Base-by-base conservation (phyloP, 2,797 vertebrate genomes). In the Iguana delicatissima region DNA sequence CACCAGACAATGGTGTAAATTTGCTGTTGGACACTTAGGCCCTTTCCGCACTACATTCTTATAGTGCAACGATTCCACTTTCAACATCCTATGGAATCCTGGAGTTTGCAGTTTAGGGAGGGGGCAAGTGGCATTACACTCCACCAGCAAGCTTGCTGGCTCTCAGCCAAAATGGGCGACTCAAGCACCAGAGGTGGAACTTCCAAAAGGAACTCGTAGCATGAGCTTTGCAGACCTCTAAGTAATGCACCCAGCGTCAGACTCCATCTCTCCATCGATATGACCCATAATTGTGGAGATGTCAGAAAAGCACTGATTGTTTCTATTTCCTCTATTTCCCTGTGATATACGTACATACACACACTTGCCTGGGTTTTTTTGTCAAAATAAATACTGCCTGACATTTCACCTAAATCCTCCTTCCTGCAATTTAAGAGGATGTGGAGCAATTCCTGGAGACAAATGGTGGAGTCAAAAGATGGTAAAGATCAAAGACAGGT, bases 401-500 rank as follows among this genome's bases (percentile, higher is more conserved):
- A 73, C 77, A 73, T 86, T 73, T 80, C 57, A 35, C 64, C 76
- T 50, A 59, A 80, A 35, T 46, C 67, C 59, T 42, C 32, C 77
- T 29, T 73, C 67, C 89, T 74, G 67, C 77, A n/a, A 69, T 86
- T 85, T 72, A 35, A 82, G 52, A 64, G 13, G 7, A 74, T 74
- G 14, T 38, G 62, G 38, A 62, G 57, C 69, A 76, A 82, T 76
- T 9, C 14, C 16, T 35, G 20, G 79, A 82, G 85, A 76, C 79
- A 90, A 82, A 76, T 24, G 18, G 52, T 52, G 62, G 64, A 46
- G 52, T 81, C 64, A 62, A 64, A 62, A 73, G 79, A 42, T 35
- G 62, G 80, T 79, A 69, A 38, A 85, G 72, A 92, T 85, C 86
- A 88, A 90, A 76, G 1, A 0, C 73, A 86, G 35, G 80, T 62